Evolutionary conservation across 2,797 vertebrate species (phyloP), one percentile per base, ranked within the genome.

Genomic region (Gouania willdenowi): DNA sequence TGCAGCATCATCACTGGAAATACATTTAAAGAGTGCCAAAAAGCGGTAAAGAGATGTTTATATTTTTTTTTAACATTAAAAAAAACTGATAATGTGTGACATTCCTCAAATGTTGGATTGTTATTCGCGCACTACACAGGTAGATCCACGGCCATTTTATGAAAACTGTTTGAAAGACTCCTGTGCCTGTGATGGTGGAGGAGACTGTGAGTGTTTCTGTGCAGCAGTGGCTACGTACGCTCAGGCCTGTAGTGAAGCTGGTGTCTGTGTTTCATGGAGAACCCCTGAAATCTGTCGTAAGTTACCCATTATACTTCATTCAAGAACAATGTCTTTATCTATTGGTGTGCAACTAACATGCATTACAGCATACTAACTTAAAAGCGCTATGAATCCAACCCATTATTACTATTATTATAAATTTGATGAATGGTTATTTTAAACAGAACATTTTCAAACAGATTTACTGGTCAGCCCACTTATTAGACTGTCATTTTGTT

Each of bases 131-230:
- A 38, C 33, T 49, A 3, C 38, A 66, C 70, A 92, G 91, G 87
- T 91, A 18, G 40, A 71, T 15, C 71, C 72, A 1, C 5, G 0
- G 4, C 71, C 75, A 22, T 92, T 77, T 65, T 75, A 77, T 64
- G 88, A 92, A 0, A 88, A 87, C 53, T 92, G 91, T 63, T 81
- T 91, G 18, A 85, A 41, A 56, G 91, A 92, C 72, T 81, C 91
- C 0, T 92, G 91, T 58, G 79, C 90, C 17, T 92, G 91, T 22
- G 82, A 92, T 56, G 27, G 71, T 27, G 91, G 90, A 34, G 91
- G 90, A 28, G 91, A 92, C 63, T 92, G 91, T 52, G 90, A 89
- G 48, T 92, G 91, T 61, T 86, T 87, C 48, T 92, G 91, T 50
- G 87, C 89, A 13, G 87, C 90, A 10, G 85, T 92, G 1, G 83